These are phyloP conservation scores for Neolamprologus caudopunctatus DNA, from an alignment of 2,113 vertebrate genomes.

Conservation along the genomic window DNA sequence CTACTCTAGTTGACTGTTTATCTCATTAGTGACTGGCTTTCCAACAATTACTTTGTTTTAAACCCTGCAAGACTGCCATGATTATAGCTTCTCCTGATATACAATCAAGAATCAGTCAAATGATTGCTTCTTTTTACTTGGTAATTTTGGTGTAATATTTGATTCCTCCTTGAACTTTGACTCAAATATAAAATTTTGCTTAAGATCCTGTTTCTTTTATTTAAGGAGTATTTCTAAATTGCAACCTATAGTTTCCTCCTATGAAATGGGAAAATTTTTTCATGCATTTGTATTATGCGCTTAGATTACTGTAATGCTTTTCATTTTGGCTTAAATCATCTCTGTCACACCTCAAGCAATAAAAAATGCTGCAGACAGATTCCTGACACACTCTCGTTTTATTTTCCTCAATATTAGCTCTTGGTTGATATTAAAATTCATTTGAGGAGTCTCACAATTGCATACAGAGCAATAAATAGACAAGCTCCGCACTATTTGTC, in stretches of 20 bases:
- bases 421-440: fast-evolving
- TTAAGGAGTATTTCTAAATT: not conserved
- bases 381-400: not conserved
- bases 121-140: not conserved
- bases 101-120: not conserved
- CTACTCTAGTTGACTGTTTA: not conserved
- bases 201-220: not conserved
- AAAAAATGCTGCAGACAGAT: not conserved
- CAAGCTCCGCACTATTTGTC: not conserved
- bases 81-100: not conserved
- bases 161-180: not conserved
- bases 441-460: not conserved
- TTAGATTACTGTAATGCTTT: fast-evolving
- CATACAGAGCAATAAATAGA: not conserved
- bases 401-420: not conserved
- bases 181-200: not conserved
- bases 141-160: not conserved
- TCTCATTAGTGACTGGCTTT: not conserved
- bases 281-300: not conserved
- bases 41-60: not conserved
- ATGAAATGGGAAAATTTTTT: fast-evolving
- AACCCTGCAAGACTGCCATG: not conserved
- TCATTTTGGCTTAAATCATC: not conserved
- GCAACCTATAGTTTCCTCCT: not conserved
- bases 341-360: not conserved